phyloP scores from a whole-genome alignment of 2,888 invertebrate species.

The Athalia circularis region DNA sequence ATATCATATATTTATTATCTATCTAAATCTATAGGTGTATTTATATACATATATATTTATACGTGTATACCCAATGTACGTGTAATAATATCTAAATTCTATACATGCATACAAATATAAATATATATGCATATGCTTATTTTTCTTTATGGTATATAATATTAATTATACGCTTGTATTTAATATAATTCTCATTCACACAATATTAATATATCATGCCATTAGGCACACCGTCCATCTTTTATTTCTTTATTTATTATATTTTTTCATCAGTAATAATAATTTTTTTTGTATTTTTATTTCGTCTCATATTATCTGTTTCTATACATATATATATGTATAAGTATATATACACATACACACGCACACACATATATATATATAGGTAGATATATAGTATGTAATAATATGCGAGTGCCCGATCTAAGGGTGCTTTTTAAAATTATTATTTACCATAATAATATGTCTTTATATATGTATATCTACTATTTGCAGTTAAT shows the following conservation, averaged over 20 bases:
- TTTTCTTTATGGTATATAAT: too few relatives aligned
- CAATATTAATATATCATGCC: constrained; percentile 23
- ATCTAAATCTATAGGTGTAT: not conserved
- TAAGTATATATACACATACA: too few relatives aligned
- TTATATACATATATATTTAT: not conserved
- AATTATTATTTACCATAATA: constrained; percentile 58
- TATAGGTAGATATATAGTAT: too few relatives aligned
- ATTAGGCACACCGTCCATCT: not conserved
- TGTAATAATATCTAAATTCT: too few relatives aligned
- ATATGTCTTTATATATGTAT: constrained; percentile 50
- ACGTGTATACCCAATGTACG: too few relatives aligned
- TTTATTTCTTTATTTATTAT: not conserved
- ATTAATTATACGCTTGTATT: too few relatives aligned
- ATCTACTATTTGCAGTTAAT: constrained; percentile 61
- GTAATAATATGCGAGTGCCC: too few relatives aligned
- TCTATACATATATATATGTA: constrained; percentile 51
- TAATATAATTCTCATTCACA: constrained; percentile 20
- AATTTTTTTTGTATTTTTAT: not conserved
- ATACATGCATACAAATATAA: too few relatives aligned
- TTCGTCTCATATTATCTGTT: not conserved
- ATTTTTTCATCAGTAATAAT: constrained; percentile 12
- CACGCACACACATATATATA: too few relatives aligned
- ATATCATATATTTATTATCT: too few relatives aligned
- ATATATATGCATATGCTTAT: too few relatives aligned
- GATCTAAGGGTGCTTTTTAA: constrained; percentile 60